Percentiles rank a stretch among this genome's conserved stretches.
Evolutionary conservation across 2,113 vertebrate species (phyloP).

Genomic region (Australoheros scitulus): DNA sequence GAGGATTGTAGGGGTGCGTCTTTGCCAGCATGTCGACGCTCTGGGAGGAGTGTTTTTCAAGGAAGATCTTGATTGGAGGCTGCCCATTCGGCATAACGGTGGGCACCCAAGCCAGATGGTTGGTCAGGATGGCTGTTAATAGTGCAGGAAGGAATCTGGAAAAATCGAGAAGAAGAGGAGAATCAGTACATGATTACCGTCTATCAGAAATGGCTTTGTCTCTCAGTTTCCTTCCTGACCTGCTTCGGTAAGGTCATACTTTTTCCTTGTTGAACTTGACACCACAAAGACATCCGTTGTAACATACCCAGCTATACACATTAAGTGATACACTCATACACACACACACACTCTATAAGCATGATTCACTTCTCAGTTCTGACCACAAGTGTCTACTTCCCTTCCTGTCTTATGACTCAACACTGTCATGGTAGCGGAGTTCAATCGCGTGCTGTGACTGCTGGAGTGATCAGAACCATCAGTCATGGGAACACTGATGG

Average conservation of each 20-base stretch:
- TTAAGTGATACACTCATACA: neutral
- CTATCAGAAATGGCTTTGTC: neutral
- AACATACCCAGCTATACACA: neutral
- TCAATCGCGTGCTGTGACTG: conserved; percentile 24
- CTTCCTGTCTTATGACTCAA: conserved; percentile 71
- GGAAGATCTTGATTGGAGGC: conserved; percentile 95
- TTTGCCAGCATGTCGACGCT: conserved; percentile 98
- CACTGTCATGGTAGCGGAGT: conserved; percentile 10
- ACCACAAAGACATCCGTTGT: conserved; percentile 1
- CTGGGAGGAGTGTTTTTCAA: conserved; percentile 98
- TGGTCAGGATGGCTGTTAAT: conserved; percentile 94
- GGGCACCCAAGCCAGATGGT: conserved; percentile 98
- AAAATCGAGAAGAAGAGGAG: neutral
- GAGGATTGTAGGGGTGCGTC: conserved; percentile 96
- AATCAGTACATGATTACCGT: neutral
- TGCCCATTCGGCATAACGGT: conserved; percentile 99
- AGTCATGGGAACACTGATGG: conserved; percentile 32
- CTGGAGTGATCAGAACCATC: conserved; percentile 7
- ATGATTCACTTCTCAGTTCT: conserved; percentile 62
- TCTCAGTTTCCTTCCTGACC: neutral
- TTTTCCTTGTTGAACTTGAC: neutral
- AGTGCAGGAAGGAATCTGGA: conserved; percentile 96
- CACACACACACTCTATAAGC: neutral
- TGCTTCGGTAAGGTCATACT: neutral
- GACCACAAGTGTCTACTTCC: conserved; percentile 66